Evolutionary conservation across 2,797 vertebrate genomes (phyloP).

Genomic region (Allenopithecus nigroviridis): DNA sequence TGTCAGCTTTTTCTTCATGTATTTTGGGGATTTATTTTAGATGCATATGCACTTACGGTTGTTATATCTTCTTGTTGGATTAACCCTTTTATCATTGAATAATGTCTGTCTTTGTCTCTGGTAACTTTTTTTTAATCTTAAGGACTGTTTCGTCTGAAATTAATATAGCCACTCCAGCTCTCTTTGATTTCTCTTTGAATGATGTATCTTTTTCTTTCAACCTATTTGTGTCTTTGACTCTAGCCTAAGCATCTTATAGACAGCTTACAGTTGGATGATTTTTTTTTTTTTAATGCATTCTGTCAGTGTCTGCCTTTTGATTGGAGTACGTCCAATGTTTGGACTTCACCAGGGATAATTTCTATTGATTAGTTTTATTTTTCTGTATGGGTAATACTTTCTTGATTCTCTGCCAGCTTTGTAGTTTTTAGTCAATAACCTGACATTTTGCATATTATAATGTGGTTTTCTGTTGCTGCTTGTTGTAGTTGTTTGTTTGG

Average conservation of each 20-base stretch:
- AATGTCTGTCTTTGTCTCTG: not conserved
- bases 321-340: not conserved
- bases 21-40: not conserved
- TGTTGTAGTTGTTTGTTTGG: not conserved
- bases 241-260: not conserved
- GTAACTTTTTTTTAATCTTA: not conserved
- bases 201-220: not conserved
- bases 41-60: not conserved
- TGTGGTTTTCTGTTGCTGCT: not conserved
- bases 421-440: not conserved
- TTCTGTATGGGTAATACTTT: not conserved
- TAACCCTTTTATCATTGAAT: not conserved
- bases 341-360: not conserved
- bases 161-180: not conserved
- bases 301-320: not conserved
- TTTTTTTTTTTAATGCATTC: not conserved
- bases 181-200: not conserved
- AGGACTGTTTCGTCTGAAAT: not conserved
- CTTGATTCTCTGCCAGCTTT: not conserved
- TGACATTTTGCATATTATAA: not conserved
- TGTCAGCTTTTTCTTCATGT: not conserved
- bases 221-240: not conserved
- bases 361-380: not conserved
- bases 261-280: not conserved
- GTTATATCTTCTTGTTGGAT: not conserved